Conservation (phyloP, 2,797 vertebrate genomes). For the Halcyon badia region DNA sequence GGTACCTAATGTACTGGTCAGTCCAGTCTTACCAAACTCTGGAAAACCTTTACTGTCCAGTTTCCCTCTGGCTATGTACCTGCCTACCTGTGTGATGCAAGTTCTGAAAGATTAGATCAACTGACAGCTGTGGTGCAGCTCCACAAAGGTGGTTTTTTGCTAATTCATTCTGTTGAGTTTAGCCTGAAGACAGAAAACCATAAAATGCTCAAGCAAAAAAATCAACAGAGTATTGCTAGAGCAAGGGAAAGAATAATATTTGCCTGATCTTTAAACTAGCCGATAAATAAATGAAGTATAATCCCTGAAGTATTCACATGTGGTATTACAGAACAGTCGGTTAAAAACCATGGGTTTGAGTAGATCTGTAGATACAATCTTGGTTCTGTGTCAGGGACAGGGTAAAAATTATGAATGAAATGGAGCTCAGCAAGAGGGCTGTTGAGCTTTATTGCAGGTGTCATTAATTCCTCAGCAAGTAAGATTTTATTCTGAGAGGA, state of each 20-base stretch:
- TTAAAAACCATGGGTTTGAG: background rate
- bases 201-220: background rate
- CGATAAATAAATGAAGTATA: background rate
- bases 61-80: background rate
- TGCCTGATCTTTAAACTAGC: background rate
- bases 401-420: background rate
- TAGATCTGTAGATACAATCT: background rate
- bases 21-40: background rate
- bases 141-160: background rate
- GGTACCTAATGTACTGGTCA: background rate
- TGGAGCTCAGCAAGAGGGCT: background rate
- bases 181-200: background rate
- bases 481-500: background rate
- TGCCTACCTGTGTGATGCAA: background rate
- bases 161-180: background rate
- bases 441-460: background rate
- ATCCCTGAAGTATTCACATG: background rate
- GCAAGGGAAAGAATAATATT: background rate
- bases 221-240: background rate
- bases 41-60: background rate
- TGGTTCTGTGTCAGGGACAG: rapidly evolving
- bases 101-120: background rate
- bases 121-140: background rate
- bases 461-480: background rate
- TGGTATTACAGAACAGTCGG: background rate